Base-by-base conservation (phyloP, 2,797 vertebrate genomes). In the Corythornis leucogaster region DNA sequence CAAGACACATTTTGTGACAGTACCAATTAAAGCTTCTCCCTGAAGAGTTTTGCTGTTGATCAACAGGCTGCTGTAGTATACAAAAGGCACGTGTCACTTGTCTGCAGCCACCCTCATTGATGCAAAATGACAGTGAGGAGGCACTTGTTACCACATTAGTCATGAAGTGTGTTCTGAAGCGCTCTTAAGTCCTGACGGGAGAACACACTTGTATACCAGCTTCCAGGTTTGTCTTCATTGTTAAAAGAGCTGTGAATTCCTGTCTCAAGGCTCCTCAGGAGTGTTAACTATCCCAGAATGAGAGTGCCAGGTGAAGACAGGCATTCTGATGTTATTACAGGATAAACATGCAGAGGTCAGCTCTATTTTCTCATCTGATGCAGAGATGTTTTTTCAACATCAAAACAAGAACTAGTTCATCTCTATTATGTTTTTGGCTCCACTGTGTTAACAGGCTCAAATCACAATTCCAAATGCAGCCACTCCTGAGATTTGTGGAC, bases 1-100 rank as follows among this genome's bases (percentile, higher is more conserved):
- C 42, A 76, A 88, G 74, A 91, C 24, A 33, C 7, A 24, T 81
- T 86, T 86, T 80, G 30, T 90, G 89, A 68, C 70, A 77, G 61
- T 54, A 61, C 33, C 57, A 86, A 88, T 93, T 96, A 94, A 94
- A 85, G 59, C 26, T 79, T 92, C 42, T 68, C 61, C 59, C 71
- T 80, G 70, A 92, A 91, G 87, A 82, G 19, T 80, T 94, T 92
- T 87, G 9, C 57, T 88, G 85, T 59, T 92, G 78, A 78, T 78
- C 96, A 92, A 89, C 91, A 90, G 85, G 85, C 33, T 87, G 71
- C 43, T 46, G 80, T 21, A 62, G 61, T 46, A 57, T 4, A 90
- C 22, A 86, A 91, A 94, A 96, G 61, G 35, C 1, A 0, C 17
- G 19, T 1, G 0, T 57, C 57, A 20, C 42, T 61, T 77, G 33